Evolutionary conservation across 1,140 invertebrate species (phyloP).

Genomic region (Ooceraea biroi): DNA sequence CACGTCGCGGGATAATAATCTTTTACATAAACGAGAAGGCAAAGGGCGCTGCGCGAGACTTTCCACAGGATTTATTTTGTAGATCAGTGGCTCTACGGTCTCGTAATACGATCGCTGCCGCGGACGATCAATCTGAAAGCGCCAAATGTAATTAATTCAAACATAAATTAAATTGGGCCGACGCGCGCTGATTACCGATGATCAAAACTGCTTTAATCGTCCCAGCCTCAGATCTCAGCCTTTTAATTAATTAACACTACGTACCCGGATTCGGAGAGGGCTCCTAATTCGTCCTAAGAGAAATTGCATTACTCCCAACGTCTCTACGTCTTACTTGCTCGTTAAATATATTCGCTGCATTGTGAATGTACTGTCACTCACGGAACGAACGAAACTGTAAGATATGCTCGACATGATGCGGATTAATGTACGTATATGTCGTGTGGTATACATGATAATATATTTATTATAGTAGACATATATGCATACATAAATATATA

Average conservation of each 20-base stretch:
- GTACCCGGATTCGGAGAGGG: too few relatives aligned
- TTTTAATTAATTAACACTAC: too few relatives aligned
- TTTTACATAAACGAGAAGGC: background rate
- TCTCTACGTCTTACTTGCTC: slow-evolving; percentile 14
- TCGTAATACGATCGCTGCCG: background rate
- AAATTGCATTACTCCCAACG: background rate
- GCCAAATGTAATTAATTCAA: slow-evolving; percentile 10
- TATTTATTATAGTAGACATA: slow-evolving; percentile 36
- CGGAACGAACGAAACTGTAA: slow-evolving; percentile 18
- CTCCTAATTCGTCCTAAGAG: background rate
- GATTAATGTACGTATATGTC: slow-evolving; percentile 4
- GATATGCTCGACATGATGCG: slow-evolving; percentile 6
- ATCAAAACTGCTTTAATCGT: too few relatives aligned
- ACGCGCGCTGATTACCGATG: background rate
- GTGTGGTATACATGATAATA: slow-evolving; percentile 14
- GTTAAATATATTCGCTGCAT: slow-evolving; percentile 14
- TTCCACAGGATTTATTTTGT: background rate
- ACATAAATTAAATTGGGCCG: slow-evolving; percentile 10
- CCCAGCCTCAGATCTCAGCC: too few relatives aligned
- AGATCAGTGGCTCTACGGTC: background rate
- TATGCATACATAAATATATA: background rate
- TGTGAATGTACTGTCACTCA: slow-evolving; percentile 24
- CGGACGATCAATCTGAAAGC: background rate
- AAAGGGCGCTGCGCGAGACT: background rate
- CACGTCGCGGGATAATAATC: slow-evolving; percentile 7